Conservation (phyloP, 2,797 vertebrate genomes). For the Xerus rutilus region DNA sequence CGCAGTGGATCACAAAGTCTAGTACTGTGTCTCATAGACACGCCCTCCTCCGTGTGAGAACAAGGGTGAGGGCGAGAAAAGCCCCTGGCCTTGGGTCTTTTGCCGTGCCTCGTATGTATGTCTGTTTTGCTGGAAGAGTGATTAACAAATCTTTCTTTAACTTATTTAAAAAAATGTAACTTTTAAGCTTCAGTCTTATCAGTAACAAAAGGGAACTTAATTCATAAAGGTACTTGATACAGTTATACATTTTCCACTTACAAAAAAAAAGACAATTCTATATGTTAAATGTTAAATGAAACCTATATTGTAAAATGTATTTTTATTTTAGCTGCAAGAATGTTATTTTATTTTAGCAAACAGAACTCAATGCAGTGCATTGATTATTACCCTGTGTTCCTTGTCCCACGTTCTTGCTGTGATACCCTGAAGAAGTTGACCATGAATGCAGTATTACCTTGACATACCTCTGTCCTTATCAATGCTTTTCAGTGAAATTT, state of each 20-base stretch:
- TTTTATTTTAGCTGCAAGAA: conserved; percentile 89
- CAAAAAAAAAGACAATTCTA: conserved; percentile 87
- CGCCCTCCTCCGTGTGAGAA: conserved; percentile 81
- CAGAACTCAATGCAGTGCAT: conserved; percentile 90
- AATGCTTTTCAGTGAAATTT: conserved; percentile 77
- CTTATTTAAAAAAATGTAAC: conserved; percentile 84
- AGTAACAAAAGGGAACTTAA: conserved; percentile 87
- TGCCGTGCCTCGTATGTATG: conserved; percentile 86
- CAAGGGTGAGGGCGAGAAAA: conserved; percentile 84
- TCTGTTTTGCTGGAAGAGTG: conserved; percentile 86
- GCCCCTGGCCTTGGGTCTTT: conserved; percentile 85
- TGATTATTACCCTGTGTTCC: conserved; percentile 86
- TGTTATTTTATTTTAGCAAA: conserved; percentile 90
- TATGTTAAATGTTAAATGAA: conserved; percentile 89
- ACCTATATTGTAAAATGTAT: conserved; percentile 89
- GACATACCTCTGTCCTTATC: conserved; percentile 86
- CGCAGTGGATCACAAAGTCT: conserved; percentile 87
- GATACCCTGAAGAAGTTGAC: conserved; percentile 83
- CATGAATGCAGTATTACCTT: conserved; percentile 87
- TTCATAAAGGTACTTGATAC: conserved; percentile 86
- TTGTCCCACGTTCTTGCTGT: conserved; percentile 85
- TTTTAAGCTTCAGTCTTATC: conserved; percentile 68
- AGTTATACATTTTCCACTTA: conserved; percentile 86
- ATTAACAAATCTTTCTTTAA: conserved; percentile 88
- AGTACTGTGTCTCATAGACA: conserved; percentile 91